Evolutionary conservation across 2,888 invertebrate genomes (phyloP).

Genomic region (Agriopis leucophaearia): DNA sequence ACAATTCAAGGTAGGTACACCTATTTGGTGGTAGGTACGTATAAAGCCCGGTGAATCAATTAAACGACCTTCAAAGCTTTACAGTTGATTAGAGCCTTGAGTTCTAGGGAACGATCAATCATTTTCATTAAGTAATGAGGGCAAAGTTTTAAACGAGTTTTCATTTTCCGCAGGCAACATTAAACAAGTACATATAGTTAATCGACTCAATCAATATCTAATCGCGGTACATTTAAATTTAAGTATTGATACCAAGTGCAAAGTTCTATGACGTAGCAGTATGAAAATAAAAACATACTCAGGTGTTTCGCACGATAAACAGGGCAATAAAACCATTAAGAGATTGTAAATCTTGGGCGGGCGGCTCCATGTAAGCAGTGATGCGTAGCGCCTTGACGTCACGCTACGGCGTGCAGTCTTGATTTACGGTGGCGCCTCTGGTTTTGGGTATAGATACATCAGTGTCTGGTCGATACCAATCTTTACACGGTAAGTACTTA

Average conservation of each 20-base stretch:
- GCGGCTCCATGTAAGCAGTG: constrained; percentile 18
- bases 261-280: constrained; percentile 10
- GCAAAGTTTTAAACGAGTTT: constrained; percentile 18
- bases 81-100: constrained; percentile 27
- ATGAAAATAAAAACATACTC: constrained; percentile 12
- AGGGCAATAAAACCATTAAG: constrained; percentile 25
- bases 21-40: not conserved
- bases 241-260: not conserved
- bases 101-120: constrained; percentile 25
- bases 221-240: not conserved
- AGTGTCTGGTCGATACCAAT: constrained; percentile 15
- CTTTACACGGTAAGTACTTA: constrained; percentile 11
- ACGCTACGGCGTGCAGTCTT: constrained; percentile 27
- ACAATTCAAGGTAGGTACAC: not conserved
- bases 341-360: constrained; percentile 32
- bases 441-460: constrained; percentile 7
- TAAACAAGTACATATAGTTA: not conserved
- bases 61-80: constrained; percentile 30
- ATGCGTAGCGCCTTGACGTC: constrained; percentile 34
- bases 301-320: constrained; percentile 11
- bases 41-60: constrained; percentile 9
- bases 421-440: constrained; percentile 25
- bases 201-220: not conserved
- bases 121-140: constrained; percentile 25
- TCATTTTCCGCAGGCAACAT: not conserved